phyloP scores from a whole-genome alignment of 2,888 invertebrate species.

The Lycocerus yunnanus region DNA sequence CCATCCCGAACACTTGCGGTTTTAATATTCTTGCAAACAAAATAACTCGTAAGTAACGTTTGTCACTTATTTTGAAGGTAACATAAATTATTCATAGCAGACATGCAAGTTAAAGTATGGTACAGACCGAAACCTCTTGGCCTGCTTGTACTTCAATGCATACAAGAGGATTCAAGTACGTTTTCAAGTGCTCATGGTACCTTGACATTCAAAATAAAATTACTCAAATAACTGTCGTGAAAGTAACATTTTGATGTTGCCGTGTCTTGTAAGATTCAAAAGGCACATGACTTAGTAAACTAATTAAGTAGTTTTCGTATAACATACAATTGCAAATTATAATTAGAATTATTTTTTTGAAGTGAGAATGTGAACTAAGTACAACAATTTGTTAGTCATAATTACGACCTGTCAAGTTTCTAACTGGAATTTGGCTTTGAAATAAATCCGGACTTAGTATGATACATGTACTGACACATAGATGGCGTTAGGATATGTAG shows the following conservation, averaged over 20 bases:
- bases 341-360: not conserved
- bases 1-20: slow-evolving; percentile 25
- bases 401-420: not conserved
- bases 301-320: not conserved
- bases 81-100: not conserved
- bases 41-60: not conserved
- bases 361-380: not conserved
- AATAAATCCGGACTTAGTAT: too few species aligned
- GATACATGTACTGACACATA: not conserved
- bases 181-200: not conserved
- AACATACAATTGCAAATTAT: not conserved
- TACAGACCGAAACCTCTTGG: not conserved
- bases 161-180: not conserved
- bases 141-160: not conserved
- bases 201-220: not conserved
- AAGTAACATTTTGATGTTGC: not conserved
- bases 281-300: not conserved
- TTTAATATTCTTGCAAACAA: not conserved
- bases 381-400: not conserved
- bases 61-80: not conserved
- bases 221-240: not conserved
- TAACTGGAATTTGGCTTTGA: too few species aligned
- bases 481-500: not conserved
- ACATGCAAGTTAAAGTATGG: not conserved
- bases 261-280: not conserved